Evolutionary conservation across 1,140 invertebrate species (phyloP).

Genomic region (Drosophila nigrodunni): DNA sequence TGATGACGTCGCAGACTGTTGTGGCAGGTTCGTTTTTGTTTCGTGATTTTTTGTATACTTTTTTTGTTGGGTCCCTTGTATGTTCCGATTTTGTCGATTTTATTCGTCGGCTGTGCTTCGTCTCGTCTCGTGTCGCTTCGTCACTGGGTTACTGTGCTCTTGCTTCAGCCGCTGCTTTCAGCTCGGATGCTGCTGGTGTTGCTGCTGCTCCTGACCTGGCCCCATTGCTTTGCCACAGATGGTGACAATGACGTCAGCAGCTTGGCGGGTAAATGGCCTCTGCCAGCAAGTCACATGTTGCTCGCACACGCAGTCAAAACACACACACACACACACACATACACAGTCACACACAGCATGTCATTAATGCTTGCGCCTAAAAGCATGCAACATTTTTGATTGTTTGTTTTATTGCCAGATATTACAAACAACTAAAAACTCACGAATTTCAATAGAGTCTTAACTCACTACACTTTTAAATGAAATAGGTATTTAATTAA

Average conservation of each 20-base stretch:
- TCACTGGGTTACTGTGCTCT: conserved; percentile 65
- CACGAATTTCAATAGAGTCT: too few relatives aligned
- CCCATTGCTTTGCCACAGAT: conserved; percentile 21
- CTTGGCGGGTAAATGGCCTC: conserved; percentile 78
- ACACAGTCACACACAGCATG: not conserved
- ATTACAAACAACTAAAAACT: too few relatives aligned
- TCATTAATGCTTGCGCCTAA: conserved; percentile 43
- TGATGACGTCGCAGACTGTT: conserved; percentile 39
- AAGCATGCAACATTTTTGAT: conserved; percentile 43
- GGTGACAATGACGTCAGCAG: conserved; percentile 75
- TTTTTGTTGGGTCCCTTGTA: not conserved
- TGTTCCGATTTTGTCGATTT: not conserved
- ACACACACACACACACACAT: conserved; percentile 17
- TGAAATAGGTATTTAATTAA: too few relatives aligned
- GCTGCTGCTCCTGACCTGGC: conserved; percentile 38
- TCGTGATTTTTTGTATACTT: conserved; percentile 2
- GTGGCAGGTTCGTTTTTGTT: conserved; percentile 13
- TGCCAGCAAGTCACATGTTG: conserved; percentile 75
- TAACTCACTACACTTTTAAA: too few relatives aligned
- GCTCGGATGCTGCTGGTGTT: not conserved
- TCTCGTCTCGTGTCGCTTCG: conserved; percentile 26
- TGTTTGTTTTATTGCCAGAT: not conserved
- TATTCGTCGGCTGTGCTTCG: not conserved
- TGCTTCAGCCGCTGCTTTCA: not conserved
- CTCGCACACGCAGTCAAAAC: conserved; percentile 48